phyloP scores from a whole-genome alignment of 53 echinoderm and acorn worm species.

The Echinarachnius parma region DNA sequence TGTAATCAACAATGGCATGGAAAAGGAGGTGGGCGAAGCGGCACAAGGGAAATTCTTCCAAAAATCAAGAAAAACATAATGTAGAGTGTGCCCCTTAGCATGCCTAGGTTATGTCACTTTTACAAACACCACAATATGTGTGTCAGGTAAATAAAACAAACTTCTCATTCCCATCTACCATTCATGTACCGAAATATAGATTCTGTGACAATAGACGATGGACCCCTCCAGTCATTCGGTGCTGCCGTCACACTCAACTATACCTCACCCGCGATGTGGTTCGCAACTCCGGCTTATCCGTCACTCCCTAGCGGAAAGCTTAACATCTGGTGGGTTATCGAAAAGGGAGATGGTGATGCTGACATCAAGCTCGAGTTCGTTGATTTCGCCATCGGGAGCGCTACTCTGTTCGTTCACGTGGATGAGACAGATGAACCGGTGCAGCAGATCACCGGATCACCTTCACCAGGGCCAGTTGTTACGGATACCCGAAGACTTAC shows the following conservation, averaged over 20 bases:
- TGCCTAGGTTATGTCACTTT: too few relatives aligned
- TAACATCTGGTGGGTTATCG: conserved; percentile 10
- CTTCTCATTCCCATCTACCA: background rate
- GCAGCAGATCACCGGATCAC: background rate
- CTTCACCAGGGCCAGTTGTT: background rate
- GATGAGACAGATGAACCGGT: background rate
- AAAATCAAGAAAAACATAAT: too few relatives aligned
- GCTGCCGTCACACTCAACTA: background rate
- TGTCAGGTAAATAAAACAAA: too few relatives aligned
- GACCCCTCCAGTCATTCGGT: background rate
- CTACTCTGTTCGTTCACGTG: conserved; percentile 1
- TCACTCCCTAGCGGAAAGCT: background rate
- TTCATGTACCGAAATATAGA: background rate
- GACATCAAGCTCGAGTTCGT: conserved; percentile 23
- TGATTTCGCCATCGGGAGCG: conserved; percentile 20
- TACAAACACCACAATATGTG: too few relatives aligned
- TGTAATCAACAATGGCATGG: too few relatives aligned
- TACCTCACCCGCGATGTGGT: background rate
- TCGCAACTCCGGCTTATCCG: background rate
- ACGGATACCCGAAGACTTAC: background rate
- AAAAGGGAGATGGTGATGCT: background rate
- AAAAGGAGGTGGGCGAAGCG: too few relatives aligned
- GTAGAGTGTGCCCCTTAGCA: too few relatives aligned
- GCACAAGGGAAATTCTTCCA: too few relatives aligned
- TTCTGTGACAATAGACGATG: background rate